Evolutionary conservation across 2,113 vertebrate genomes (phyloP).

Genomic region (Callospermophilus lateralis): DNA sequence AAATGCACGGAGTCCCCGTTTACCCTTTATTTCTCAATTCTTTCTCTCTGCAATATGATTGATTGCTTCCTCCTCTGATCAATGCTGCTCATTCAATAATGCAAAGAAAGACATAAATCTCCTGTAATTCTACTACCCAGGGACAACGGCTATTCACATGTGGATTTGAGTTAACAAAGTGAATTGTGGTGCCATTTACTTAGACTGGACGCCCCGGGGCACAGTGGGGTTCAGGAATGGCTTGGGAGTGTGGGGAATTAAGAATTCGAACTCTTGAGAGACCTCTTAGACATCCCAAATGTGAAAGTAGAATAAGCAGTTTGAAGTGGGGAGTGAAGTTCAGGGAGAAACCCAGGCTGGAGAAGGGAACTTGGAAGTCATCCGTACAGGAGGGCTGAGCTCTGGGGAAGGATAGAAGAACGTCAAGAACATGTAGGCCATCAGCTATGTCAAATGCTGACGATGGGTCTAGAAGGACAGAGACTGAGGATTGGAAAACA

Average conservation of each 20-base stretch:
- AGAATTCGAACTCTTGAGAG: not conserved
- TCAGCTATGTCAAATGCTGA: not conserved
- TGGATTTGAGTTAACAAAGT: not conserved
- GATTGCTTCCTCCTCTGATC: not conserved
- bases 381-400: not conserved
- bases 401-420: not conserved
- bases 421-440: not conserved
- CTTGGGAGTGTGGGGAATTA: not conserved
- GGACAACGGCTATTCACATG: not conserved
- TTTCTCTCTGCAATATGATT: not conserved
- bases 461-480: not conserved
- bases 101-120: conserved; percentile 38
- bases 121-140: not conserved
- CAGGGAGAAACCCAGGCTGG: not conserved
- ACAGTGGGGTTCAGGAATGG: not conserved
- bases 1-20: not conserved
- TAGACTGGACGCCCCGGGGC: not conserved
- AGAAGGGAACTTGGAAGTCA: not conserved
- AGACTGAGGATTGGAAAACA: not conserved
- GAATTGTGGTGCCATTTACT: not conserved
- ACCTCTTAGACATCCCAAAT: not conserved
- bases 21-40: conserved; percentile 2
- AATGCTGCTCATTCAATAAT: not conserved
- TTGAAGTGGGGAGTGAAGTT: not conserved
- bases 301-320: not conserved